Evolutionary conservation across 2,888 invertebrate species (phyloP).

Genomic region (Caenorhabditis sp.): DNA sequence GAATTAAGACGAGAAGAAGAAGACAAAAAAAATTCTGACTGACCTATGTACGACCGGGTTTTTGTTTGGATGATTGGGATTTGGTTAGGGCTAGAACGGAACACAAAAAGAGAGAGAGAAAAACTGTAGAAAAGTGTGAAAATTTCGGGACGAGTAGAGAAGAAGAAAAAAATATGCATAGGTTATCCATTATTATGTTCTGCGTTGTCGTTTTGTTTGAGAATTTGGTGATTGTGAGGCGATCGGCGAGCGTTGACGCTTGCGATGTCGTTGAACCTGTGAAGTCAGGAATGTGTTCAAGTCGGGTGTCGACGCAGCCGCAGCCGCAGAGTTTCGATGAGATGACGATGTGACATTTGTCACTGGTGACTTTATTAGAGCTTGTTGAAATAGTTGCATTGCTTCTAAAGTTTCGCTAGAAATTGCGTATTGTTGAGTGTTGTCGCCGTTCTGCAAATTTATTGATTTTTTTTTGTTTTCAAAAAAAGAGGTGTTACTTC

Average conservation of each 20-base stretch:
- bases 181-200: constrained; percentile 11
- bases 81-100: not conserved
- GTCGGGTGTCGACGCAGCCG: too few species aligned
- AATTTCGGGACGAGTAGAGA: not conserved
- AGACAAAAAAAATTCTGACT: not conserved
- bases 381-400: constrained; percentile 64
- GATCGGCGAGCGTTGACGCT: constrained; percentile 58
- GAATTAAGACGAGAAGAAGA: too few species aligned
- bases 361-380: constrained; percentile 14
- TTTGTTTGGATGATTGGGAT: not conserved
- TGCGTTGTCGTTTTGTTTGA: constrained; percentile 50
- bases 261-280: constrained; percentile 61
- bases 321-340: not conserved
- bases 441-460: not conserved
- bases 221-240: constrained; percentile 25
- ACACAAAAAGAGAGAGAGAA: not conserved
- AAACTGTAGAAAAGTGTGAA: not conserved
- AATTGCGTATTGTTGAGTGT: constrained; percentile 2
- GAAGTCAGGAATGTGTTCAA: constrained; percentile 24
- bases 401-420: constrained; percentile 43
- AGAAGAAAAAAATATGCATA: constrained; percentile 1
- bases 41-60: not conserved
- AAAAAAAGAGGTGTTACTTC: constrained; percentile 3
- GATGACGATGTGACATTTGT: constrained; percentile 8
- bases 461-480: not conserved